A percentile compares a stretch with the other conserved stretches of the same genome.
phyloP scores from a whole-genome alignment of 2,797 vertebrate species.

The Muraenolepis orangiensis region DNA sequence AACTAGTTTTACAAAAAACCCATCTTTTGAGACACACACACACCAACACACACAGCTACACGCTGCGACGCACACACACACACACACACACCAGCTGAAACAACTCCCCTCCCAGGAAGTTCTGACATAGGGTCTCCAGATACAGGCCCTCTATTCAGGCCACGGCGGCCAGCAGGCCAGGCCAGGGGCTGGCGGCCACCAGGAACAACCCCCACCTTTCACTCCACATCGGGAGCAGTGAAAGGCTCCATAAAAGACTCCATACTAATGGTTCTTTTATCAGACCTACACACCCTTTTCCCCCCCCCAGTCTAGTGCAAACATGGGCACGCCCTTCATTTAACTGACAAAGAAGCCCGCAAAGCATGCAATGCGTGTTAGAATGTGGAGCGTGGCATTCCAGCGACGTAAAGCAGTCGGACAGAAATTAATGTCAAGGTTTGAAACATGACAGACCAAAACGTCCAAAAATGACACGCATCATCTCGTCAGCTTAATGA shows the following conservation, averaged over 20 bases:
- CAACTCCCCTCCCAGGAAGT: slow-evolving; percentile 65
- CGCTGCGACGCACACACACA: slow-evolving; percentile 9
- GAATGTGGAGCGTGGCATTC: slow-evolving; percentile 23
- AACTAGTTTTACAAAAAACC: too few relatives aligned
- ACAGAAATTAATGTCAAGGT: background rate
- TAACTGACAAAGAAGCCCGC: slow-evolving; percentile 20
- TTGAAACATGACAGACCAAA: background rate
- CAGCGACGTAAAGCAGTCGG: slow-evolving; percentile 9
- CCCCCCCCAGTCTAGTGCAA: slow-evolving; percentile 38
- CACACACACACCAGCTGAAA: slow-evolving; percentile 55
- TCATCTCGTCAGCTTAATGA: background rate
- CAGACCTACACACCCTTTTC: slow-evolving; percentile 49
- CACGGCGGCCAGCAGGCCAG: slow-evolving; percentile 19
- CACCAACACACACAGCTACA: slow-evolving; percentile 3
- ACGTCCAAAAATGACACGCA: background rate
- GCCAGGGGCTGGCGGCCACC: slow-evolving; percentile 21
- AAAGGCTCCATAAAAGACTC: slow-evolving; percentile 64
- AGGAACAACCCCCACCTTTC: slow-evolving; percentile 59
- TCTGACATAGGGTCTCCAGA: slow-evolving; percentile 49
- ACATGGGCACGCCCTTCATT: slow-evolving; percentile 61
- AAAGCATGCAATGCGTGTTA: slow-evolving; percentile 31
- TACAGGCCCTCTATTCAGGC: slow-evolving; percentile 55
- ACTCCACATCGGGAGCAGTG: slow-evolving; percentile 40
- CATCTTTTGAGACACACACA: slow-evolving; percentile 11
- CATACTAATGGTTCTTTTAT: slow-evolving; percentile 63